These are phyloP conservation scores for Erebia aethiops DNA, from an alignment of 2,888 invertebrate genomes.

Conservation along the genomic window DNA sequence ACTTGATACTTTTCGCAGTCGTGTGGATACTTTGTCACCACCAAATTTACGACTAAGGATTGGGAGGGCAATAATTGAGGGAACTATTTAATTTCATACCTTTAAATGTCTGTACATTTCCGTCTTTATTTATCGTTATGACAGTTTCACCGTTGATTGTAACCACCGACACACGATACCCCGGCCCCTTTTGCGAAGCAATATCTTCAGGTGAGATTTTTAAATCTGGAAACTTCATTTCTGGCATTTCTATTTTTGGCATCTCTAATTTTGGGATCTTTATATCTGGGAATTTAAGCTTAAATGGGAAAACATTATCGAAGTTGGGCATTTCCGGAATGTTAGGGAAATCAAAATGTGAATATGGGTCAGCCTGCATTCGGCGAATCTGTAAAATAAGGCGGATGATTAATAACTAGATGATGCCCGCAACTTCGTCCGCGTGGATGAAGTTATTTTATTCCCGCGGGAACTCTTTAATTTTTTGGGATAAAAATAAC, in stretches of 20 bases:
- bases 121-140: background rate
- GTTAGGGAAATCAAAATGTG: background rate
- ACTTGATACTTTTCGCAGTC: too few relatives aligned
- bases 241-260: background rate
- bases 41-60: background rate
- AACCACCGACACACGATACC: background rate
- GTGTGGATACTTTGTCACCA: background rate
- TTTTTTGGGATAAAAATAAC: too few relatives aligned
- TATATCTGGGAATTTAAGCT: background rate
- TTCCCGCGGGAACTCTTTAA: too few relatives aligned
- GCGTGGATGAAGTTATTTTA: too few relatives aligned
- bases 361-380: background rate
- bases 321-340: background rate
- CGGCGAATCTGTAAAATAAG: conserved; percentile 5
- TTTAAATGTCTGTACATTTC: background rate
- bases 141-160: background rate
- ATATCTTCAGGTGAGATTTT: background rate
- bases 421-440: too few relatives aligned
- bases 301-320: background rate
- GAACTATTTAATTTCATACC: background rate
- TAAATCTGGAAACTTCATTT: background rate
- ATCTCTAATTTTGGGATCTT: background rate
- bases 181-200: background rate
- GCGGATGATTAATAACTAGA: background rate
- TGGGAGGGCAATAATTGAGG: too few relatives aligned